Conservation (phyloP, 2,888 invertebrate genomes). For the Plagodis dolabraria region DNA sequence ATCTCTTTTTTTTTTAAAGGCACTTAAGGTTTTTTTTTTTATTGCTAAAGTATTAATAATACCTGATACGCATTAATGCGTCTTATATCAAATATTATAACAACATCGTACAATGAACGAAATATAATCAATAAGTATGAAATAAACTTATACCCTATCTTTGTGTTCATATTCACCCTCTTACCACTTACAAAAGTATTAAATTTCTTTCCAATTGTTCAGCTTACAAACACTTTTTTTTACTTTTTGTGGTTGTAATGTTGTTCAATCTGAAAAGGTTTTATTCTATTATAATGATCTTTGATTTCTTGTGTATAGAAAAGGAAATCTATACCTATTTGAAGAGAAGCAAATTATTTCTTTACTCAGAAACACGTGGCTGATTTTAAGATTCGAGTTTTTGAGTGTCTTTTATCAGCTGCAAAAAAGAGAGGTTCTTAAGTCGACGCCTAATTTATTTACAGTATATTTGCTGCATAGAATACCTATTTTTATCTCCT, state of each 20-base stretch:
- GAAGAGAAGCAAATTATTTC: slow-evolving; percentile 9
- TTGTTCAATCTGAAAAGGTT: slow-evolving; percentile 12
- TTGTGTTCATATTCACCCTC: slow-evolving; percentile 7
- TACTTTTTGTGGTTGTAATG: slow-evolving; percentile 20
- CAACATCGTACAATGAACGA: slow-evolving; percentile 26
- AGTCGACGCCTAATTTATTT: no score
- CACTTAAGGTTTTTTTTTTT: no score
- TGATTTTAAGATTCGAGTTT: no score
- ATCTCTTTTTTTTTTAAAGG: no score
- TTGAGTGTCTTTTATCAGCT: no score
- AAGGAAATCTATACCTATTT: slow-evolving; percentile 15
- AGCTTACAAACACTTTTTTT: slow-evolving; percentile 14
- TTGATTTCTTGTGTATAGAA: slow-evolving; percentile 23
- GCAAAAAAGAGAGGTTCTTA: no score
- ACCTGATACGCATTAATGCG: slow-evolving; percentile 34
- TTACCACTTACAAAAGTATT: slow-evolving; percentile 20
- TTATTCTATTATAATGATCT: slow-evolving; percentile 32
- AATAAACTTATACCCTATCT: slow-evolving; percentile 7
- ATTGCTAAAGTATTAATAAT: neutral
- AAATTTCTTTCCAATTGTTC: slow-evolving; percentile 19
- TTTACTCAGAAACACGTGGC: neutral
- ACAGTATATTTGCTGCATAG: neutral
- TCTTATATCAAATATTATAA: slow-evolving; percentile 42
- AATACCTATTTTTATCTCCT: no score
- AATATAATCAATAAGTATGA: slow-evolving; percentile 11